These are phyloP conservation scores for Acanthisitta chloris DNA, from an alignment of 2,113 vertebrate species.

Conservation along the genomic window DNA sequence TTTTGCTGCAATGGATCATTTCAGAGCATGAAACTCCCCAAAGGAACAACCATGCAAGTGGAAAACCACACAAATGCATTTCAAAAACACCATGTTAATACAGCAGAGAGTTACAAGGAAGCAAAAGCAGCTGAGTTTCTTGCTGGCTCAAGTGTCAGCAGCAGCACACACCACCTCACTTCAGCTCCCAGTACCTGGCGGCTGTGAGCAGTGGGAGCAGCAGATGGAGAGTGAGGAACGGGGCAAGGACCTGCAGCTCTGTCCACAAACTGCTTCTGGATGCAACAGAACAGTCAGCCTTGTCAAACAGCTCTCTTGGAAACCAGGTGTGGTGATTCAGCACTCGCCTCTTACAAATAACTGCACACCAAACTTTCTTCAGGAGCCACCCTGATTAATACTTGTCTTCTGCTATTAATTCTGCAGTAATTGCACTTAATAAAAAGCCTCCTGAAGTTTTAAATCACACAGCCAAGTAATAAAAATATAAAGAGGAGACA, in stretches of 20 bases:
- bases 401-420: neutral
- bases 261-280: constrained; percentile 43
- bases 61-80: neutral
- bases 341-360: neutral
- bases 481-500: neutral
- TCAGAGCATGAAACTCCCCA: neutral
- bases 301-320: constrained; percentile 5
- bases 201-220: constrained; percentile 9
- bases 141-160: neutral
- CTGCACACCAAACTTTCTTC: neutral
- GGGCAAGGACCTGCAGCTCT: constrained; percentile 15
- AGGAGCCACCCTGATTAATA: neutral
- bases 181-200: constrained; percentile 37
- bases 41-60: neutral
- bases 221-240: neutral
- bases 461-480: neutral
- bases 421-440: constrained; percentile 15
- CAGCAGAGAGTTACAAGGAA: neutral
- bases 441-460: constrained; percentile 11
- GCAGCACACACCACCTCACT: neutral
- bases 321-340: neutral
- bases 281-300: constrained; percentile 40
- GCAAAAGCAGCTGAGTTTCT: neutral
- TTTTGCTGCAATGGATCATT: neutral
- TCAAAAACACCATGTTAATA: neutral